Base-by-base conservation (phyloP, 2,113 vertebrate species). In the Odocoileus virginianus region DNA sequence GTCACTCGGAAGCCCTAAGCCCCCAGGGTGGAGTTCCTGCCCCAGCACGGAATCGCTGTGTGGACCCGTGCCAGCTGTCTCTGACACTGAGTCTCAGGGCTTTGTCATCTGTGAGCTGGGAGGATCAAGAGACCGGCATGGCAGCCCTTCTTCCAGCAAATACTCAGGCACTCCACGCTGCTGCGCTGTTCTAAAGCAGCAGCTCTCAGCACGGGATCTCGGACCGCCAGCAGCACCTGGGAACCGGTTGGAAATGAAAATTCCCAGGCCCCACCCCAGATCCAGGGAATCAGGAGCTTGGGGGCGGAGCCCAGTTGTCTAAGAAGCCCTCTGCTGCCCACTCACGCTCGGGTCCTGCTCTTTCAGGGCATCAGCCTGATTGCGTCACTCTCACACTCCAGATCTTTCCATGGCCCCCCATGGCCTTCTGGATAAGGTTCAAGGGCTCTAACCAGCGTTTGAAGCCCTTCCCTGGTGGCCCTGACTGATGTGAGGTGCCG, bases 101-200 rank as follows among this genome's bases (percentile, higher is more conserved):
- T 57, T 45, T 1, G 0, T 79, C 43, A 21, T 25, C 16, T 55
- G 64, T n/a, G 89, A 74, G 67, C 82, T 9, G 11, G 0, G 58
- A 28, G 71, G 57, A 40, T 17, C 7, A 8, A 47, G 36, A 3
- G 78, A 43, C 33, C 12, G 2, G 2, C 17, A 12, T 0, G 6
- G 60, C 36, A 45, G 30, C 50, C 45, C n/a, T 71, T 23, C 15
- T 33, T 43, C 33, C n/a, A 0, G 47, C 13, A 58, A 30, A 3
- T 10, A 1, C 33, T 16, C 0, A 8, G 45, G 14, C 6, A 2
- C 19, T 40, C 27, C 21, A 33, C 0, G 1, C 23, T 25, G 4
- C 33, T 25, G n/a, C 9, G 45, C 17, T 50, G 78, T 52, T 12
- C 36, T 23, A 47, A 45, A 43, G 64, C 28, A 47, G 40, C 45